Percentiles rank a stretch among this genome's conserved stretches.
Conservation (phyloP, 2,888 invertebrate genomes). For the Dasypogon diadema region DNA sequence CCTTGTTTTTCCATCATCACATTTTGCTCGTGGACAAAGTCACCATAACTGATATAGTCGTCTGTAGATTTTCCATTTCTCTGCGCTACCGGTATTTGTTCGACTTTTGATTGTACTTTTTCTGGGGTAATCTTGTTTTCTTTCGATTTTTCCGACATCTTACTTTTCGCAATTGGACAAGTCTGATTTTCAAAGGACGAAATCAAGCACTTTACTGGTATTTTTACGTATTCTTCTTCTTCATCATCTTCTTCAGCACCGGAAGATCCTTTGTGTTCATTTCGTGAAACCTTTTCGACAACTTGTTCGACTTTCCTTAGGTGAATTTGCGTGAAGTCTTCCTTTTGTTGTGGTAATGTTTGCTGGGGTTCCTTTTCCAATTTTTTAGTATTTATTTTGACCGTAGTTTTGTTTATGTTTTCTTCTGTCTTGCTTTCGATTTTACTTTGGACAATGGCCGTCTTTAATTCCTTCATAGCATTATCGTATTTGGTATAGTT, state of each 20-base stretch:
- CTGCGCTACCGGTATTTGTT: background rate
- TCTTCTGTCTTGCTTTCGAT: slow-evolving; percentile 36
- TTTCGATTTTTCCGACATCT: slow-evolving; percentile 58
- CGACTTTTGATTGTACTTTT: no score
- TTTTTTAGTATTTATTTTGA: background rate
- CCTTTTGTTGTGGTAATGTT: background rate
- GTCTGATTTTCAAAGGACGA: slow-evolving; percentile 75
- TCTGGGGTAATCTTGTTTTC: no score
- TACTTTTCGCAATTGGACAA: slow-evolving; percentile 71
- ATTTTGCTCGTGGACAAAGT: background rate
- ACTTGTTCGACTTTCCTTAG: slow-evolving; percentile 15
- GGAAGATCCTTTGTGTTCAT: background rate
- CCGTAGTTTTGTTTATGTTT: slow-evolving; percentile 43
- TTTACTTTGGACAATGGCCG: slow-evolving; percentile 28
- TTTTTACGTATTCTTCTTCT: slow-evolving; percentile 64
- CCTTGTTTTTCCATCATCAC: background rate
- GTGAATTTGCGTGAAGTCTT: slow-evolving; percentile 26
- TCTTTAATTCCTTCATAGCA: slow-evolving; percentile 54
- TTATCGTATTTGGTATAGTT: slow-evolving; percentile 57
- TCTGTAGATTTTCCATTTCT: background rate
- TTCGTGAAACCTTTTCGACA: background rate
- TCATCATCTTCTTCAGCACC: slow-evolving; percentile 10
- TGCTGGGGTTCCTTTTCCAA: background rate
- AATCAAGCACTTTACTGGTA: slow-evolving; percentile 71
- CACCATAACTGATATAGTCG: background rate